A percentile compares a stretch with the other conserved stretches of the same genome.
These are phyloP conservation scores for Muricea muricata DNA, from an alignment of 92 coral and sea anemone genomes.

Conservation along the genomic window DNA sequence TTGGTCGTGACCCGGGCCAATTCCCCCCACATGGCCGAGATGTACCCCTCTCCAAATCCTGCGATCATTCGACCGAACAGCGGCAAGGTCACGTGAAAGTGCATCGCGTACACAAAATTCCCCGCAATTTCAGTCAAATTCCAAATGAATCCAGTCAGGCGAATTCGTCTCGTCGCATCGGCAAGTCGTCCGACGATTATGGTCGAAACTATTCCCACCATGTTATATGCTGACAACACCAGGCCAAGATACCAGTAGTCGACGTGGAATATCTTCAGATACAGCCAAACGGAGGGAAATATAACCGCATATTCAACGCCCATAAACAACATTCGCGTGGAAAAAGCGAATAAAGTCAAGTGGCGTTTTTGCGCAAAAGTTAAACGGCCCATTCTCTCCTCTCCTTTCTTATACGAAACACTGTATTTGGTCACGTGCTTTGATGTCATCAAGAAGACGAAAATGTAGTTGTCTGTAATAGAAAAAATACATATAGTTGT, in stretches of 20 bases:
- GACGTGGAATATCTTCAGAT: constrained; percentile 39
- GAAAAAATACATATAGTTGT: too few species aligned
- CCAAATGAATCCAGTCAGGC: constrained; percentile 35
- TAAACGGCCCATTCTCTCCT: not conserved
- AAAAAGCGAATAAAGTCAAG: constrained; percentile 16
- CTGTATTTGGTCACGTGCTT: not conserved
- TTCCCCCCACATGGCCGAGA: constrained; percentile 50
- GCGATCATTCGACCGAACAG: constrained; percentile 41
- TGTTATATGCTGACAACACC: constrained; percentile 40
- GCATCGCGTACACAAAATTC: constrained; percentile 36
- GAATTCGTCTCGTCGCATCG: constrained; percentile 34
- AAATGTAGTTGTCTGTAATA: not conserved
- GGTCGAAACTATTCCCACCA: constrained; percentile 37
- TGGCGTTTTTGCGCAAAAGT: constrained; percentile 9
- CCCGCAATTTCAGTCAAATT: constrained; percentile 34
- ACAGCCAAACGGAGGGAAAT: constrained; percentile 45
- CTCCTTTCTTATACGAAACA: constrained; percentile 1
- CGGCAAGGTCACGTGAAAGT: constrained; percentile 27
- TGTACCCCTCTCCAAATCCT: constrained; percentile 42
- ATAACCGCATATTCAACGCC: constrained; percentile 47
- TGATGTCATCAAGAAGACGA: not conserved
- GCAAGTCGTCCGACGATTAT: constrained; percentile 33
- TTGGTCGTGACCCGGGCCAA: constrained; percentile 34
- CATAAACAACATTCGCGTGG: constrained; percentile 34
- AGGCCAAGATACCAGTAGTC: constrained; percentile 42